Base-by-base conservation (phyloP, 1,140 invertebrate genomes). In the Araneus ventricosus region DNA sequence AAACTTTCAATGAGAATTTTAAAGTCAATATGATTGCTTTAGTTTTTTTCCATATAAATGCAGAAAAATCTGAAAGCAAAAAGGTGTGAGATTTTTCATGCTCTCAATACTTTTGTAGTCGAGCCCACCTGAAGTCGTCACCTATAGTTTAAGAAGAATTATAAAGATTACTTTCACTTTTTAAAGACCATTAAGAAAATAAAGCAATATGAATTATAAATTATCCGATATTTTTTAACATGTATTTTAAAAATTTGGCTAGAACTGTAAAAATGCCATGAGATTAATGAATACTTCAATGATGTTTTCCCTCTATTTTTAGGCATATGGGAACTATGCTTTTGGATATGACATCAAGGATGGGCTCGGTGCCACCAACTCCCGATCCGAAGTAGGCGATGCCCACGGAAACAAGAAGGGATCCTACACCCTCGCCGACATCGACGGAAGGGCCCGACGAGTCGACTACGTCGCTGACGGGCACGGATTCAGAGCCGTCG, bases 381-480 rank as follows among this genome's bases (percentile, higher is more conserved):
- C 52, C 30, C 75, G 93, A 61, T 92, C 45, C 37, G 93, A 93
- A 79, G 79, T 84, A 39, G 93, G 93, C 10, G 93, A 93, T 75
- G 88, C 45, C 6, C 27, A 84, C 22, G 93, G 93, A n/a, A 93
- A 93, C 88, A 92, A 94, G 52, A 86, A 82, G 59, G 94, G 94
- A 20, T 67, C 86, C 20, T 94, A 94, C 93, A 89, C 88, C n/a
- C 34, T 94, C 2, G 30, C 27, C 20, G 94, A 94, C 86, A 82
- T 90, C 27, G 94, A 94, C 37, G 94, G 94, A 20, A 41, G 88
- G 17, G 41, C 52, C 85, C 87, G 94, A 45, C 67, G 61, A 75
- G 94, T 94, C 4, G 85, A 94, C 14, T 94, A 94, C 70, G 88
- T 94, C 24, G 94, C 94, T n/a, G 94, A 94, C 24, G 67, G 86